Percentiles rank a stretch among this genome's conserved stretches.
Conservation (phyloP, 1,140 invertebrate genomes). For the Leptinotarsa defecta region DNA sequence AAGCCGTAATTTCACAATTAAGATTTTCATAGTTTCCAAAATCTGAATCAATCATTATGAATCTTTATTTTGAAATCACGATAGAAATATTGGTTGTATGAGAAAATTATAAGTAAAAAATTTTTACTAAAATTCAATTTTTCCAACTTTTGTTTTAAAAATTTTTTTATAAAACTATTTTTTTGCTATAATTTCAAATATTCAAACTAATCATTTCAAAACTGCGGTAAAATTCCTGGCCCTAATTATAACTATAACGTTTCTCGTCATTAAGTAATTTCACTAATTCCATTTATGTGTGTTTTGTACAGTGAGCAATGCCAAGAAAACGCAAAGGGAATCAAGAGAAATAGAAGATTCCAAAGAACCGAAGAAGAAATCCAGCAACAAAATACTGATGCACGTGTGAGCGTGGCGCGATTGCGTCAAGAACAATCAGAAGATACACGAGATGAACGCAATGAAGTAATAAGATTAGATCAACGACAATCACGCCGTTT, state of each 20-base stretch:
- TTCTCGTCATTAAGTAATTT: too few relatives aligned
- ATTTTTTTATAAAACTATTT: neutral
- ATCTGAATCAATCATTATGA: constrained; percentile 8
- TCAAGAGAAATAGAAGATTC: constrained; percentile 38
- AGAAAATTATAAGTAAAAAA: constrained; percentile 7
- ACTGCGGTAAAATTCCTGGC: too few relatives aligned
- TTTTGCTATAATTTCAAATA: too few relatives aligned
- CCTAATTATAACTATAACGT: too few relatives aligned
- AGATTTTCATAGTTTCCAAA: neutral
- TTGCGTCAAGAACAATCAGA: constrained; percentile 38
- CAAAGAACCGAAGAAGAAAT: constrained; percentile 44
- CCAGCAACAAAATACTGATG: constrained; percentile 43
- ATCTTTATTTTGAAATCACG: constrained; percentile 9
- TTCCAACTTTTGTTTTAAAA: constrained; percentile 1
- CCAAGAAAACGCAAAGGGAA: constrained; percentile 37
- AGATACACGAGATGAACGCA: constrained; percentile 42
- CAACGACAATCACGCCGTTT: constrained; percentile 38
- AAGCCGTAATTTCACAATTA: neutral
- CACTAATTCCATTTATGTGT: too few relatives aligned
- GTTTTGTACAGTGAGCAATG: constrained; percentile 33
- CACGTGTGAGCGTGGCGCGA: constrained; percentile 41
- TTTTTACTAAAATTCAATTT: constrained; percentile 1
- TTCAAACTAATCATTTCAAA: too few relatives aligned
- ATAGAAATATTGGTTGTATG: constrained; percentile 12
- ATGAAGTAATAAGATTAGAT: constrained; percentile 38